Percentiles rank a stretch among this genome's conserved stretches.
Conservation (phyloP, 2,797 vertebrate species). For the Gymnoscopelus microlampas region DNA sequence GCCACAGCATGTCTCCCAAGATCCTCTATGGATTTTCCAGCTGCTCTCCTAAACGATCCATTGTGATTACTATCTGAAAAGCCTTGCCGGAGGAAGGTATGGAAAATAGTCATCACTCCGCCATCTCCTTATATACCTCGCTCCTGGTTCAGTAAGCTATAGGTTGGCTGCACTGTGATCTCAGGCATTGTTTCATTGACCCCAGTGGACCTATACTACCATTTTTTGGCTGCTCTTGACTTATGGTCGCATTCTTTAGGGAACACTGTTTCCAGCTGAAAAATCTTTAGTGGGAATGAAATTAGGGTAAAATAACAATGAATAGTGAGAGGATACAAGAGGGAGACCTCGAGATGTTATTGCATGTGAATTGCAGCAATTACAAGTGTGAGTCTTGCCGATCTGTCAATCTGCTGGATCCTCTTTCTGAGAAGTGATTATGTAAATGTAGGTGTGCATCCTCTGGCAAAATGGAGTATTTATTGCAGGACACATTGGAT, state of each 20-base stretch:
- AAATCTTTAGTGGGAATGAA: conserved; percentile 51
- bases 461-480: conserved; percentile 47
- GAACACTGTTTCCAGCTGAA: conserved; percentile 46
- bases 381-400: conserved; percentile 48
- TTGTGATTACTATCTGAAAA: conserved; percentile 70
- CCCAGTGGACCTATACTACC: conserved; percentile 43
- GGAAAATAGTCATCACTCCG: conserved; percentile 73
- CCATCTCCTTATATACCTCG: conserved; percentile 57
- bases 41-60: conserved; percentile 74
- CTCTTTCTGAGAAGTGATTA: conserved; percentile 62
- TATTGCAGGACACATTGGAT: conserved; percentile 54
- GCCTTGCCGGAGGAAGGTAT: conserved; percentile 60
- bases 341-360: conserved; percentile 36
- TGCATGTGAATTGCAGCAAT: conserved; percentile 49
- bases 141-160: conserved; percentile 63
- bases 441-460: conserved; percentile 61
- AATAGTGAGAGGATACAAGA: conserved; percentile 39
- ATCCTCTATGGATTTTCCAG: conserved; percentile 78
- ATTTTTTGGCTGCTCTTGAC: conserved; percentile 42
- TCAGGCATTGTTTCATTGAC: conserved; percentile 67
- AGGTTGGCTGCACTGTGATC: conserved; percentile 54
- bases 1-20: conserved; percentile 68
- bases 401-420: conserved; percentile 54
- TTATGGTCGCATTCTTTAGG: conserved; percentile 36
- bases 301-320: conserved; percentile 64